These are phyloP conservation scores for Gnathonemus longibarbis DNA, from an alignment of 2,113 vertebrate genomes.

Conservation along the genomic window DNA sequence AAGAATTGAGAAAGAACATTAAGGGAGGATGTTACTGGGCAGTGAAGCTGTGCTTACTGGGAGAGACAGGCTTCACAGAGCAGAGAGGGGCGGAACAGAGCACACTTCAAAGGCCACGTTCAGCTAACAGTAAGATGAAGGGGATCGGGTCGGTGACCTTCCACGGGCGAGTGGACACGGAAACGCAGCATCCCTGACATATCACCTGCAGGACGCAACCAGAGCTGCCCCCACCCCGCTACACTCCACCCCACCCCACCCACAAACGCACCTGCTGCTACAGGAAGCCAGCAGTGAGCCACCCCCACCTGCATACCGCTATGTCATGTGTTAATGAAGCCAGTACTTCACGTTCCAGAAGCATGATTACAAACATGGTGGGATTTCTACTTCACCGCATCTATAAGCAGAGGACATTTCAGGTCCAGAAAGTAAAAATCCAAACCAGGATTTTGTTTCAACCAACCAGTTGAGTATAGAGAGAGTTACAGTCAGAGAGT, in stretches of 20 bases:
- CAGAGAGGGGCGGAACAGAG: not conserved
- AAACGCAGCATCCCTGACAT: not conserved
- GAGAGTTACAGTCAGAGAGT: too few species aligned
- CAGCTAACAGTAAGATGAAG: not conserved
- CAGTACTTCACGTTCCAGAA: not conserved
- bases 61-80: not conserved
- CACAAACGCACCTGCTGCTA: not conserved
- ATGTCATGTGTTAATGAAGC: not conserved
- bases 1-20: not conserved
- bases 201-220: not conserved
- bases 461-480: too few species aligned
- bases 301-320: not conserved
- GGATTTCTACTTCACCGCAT: not conserved
- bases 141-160: not conserved
- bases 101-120: not conserved
- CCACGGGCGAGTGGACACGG: not conserved
- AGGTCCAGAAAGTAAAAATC: too few species aligned
- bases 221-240: not conserved
- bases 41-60: not conserved
- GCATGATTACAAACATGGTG: not conserved
- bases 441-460: too few species aligned
- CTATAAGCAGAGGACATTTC: not conserved
- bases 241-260: not conserved
- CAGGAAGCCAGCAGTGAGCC: not conserved
- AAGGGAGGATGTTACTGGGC: not conserved